Base-by-base conservation (phyloP, 1,140 invertebrate species). In the Neomicropteryx cornuta region DNA sequence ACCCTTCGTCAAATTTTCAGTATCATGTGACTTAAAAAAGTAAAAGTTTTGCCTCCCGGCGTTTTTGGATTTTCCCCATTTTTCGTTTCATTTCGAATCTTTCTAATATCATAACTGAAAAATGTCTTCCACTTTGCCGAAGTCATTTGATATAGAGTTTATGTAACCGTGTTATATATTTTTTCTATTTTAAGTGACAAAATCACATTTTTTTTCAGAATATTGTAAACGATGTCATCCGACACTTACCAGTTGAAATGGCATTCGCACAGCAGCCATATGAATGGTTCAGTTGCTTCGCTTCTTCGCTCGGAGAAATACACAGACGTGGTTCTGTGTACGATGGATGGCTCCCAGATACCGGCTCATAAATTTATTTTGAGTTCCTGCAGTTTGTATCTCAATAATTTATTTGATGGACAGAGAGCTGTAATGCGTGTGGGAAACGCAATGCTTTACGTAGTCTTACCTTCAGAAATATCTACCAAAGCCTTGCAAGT, bases 191-290 rank as follows among this genome's bases (percentile, higher is more conserved):
- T n/a, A n/a, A n/a, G n/a, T n/a, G n/a, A n/a, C n/a, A n/a, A n/a
- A n/a, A n/a, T n/a, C n/a, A n/a, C n/a, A n/a, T n/a, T n/a, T n/a
- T n/a, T n/a, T n/a, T n/a, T n/a, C n/a, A n/a, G n/a, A n/a, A n/a
- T n/a, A n/a, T n/a, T n/a, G n/a, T n/a, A 45, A 47, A 65, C 62
- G 62, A 65, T 60, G 40, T 62, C 62, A 27, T 58, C 77, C 45
- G 83, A 87, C 55, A 87, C 85, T 48, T 87, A 87, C 58, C 83
- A 87, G 60, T 67, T 88, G 13, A 87, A 87, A 71, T 87, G 85
- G 85, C 82, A 85, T 56, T 86, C 83, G 38, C 84, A 86, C 60
- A 76, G 77, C 46, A 73, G 76, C 17, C 81, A 87, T 66, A 65
- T 88, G 44, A 83, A 87, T 58, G 77, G 77, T 38, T 84, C 82